Base-by-base conservation (phyloP, 2,888 invertebrate genomes). In the Pollenia griseotomentosa region DNA sequence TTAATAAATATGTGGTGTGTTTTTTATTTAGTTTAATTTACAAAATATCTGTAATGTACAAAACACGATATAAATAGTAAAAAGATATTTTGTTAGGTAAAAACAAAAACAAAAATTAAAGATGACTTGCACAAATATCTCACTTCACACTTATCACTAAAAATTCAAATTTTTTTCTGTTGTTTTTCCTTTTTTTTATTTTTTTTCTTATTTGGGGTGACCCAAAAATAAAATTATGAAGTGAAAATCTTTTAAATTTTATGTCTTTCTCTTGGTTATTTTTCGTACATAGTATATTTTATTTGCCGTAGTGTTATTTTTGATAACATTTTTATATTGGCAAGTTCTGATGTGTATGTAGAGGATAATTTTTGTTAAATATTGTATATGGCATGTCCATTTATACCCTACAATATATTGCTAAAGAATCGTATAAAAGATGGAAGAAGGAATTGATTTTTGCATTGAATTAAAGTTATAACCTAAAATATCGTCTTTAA, bases 221-320 rank as follows among this genome's bases (percentile, higher is more conserved):
- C 80, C 86, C 84, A 87, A 81, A 84, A 87, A 87, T 73, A 12
- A 83, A 68, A 79, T 84, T 84, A 73, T 79, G 71, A 84, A 84
- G 59, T 84, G 66, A 79, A 74, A 84, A 73, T 84, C 51, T 84
- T 84, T 79, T 66, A 70, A 74, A 61, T 84, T 71, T 23, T 51
- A 68, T 77, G 5, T 68, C 73, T 23, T 79, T 79, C 51, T 73
- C 51, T 59, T 48, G 46, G 46, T 23, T 44, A 77, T 83, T 80
- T 68, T 61, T 83, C 23, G 33, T 33, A 6, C 33, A 33, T 33
- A 33, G 33, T 33, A 33, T 33, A 33, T 68, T 75, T 46, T 79
- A 40, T 84, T 84, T 84, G 79, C 53, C 53, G 53, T 74, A 57
- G 33, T 79, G 16, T 70, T 68, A 19, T 75, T 16, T 70, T 61